These are phyloP conservation scores for Scaptomyza graminum DNA, from an alignment of 1,140 invertebrate species.

Conservation along the genomic window DNA sequence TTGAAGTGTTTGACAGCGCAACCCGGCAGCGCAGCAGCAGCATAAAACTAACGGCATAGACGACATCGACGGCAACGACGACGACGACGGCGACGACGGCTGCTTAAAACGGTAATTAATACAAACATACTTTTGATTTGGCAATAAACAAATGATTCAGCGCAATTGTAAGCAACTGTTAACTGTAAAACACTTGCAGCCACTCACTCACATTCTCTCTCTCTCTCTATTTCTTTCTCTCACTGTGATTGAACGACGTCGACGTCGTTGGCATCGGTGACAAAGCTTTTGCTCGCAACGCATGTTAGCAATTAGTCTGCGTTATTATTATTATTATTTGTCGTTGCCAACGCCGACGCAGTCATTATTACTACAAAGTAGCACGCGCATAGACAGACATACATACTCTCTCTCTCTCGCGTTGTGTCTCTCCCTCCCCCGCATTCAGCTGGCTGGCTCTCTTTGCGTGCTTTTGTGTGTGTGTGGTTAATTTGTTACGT, in stretches of 20 bases:
- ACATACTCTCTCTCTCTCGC: constrained; percentile 11
- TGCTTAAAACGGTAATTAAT: constrained; percentile 81
- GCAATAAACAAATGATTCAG: constrained; percentile 80
- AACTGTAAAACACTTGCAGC: constrained; percentile 65
- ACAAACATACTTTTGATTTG: constrained; percentile 75
- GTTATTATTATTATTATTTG: constrained; percentile 48
- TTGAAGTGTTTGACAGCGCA: constrained; percentile 80
- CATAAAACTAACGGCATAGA: constrained; percentile 32
- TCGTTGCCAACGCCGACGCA: constrained; percentile 29
- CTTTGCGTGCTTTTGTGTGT: background rate
- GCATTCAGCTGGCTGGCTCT: constrained; percentile 9
- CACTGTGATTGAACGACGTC: constrained; percentile 35
- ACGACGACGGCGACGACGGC: constrained; percentile 16
- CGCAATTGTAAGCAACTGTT: constrained; percentile 71
- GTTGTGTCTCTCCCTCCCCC: constrained; percentile 14
- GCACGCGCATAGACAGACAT: constrained; percentile 52
- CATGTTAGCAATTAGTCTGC: constrained; percentile 78
- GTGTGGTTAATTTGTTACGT: constrained; percentile 29
- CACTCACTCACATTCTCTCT: constrained; percentile 5
- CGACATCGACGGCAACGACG: background rate
- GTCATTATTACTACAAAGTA: constrained; percentile 46
- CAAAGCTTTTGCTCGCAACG: constrained; percentile 53
- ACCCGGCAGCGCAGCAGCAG: constrained; percentile 29
- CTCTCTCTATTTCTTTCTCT: background rate
- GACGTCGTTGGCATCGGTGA: constrained; percentile 19